Evolutionary conservation across 2,888 invertebrate species (phyloP), one percentile per base, ranked within the genome.

Genomic region (Deilephila porcellus): DNA sequence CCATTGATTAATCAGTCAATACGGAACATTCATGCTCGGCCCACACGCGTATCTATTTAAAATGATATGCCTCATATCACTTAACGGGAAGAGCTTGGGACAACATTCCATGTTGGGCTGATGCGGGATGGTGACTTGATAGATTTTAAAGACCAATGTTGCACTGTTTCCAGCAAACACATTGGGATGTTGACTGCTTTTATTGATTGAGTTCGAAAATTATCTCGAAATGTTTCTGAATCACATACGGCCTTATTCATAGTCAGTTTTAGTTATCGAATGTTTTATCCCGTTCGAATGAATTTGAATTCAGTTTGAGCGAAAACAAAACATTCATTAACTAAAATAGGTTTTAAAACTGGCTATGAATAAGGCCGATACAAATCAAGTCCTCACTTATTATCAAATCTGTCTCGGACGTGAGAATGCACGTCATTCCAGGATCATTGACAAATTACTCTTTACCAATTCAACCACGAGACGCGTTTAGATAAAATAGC

Each of bases 391-490:
- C n/a, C 6, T 6, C 56, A n/a, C 56, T 56, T n/a, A 19, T 3
- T 53, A n/a, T 56, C 5, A 56, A 56, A 56, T 56, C 5, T 19
- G 56, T 56, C 56, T 56, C 56, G 6, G 56, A 56, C n/a, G n/a
- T n/a, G 6, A 56, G 5, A n/a, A n/a, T n/a, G 19, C 19, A 19
- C 56, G n/a, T 56, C 19, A 56, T n/a, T 56, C 19, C 56, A n/a
- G 56, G 19, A 56, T n/a, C 17, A n/a, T 56, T 17, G n/a, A 56
- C 19, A 17, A 56, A n/a, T 56, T 56, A 6, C 56, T 17, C n/a
- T n/a, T 56, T 56, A n/a, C 56, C n/a, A 56, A 56, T n/a, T n/a
- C 19, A 56, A 56, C 56, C n/a, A n/a, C n/a, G 56, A 56, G 56
- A n/a, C 56, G 19, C 19, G 14, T n/a, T 17, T 56, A n/a, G 56